Evolutionary conservation across 2,888 invertebrate species (phyloP).

Genomic region (Euplagia quadripunctaria): DNA sequence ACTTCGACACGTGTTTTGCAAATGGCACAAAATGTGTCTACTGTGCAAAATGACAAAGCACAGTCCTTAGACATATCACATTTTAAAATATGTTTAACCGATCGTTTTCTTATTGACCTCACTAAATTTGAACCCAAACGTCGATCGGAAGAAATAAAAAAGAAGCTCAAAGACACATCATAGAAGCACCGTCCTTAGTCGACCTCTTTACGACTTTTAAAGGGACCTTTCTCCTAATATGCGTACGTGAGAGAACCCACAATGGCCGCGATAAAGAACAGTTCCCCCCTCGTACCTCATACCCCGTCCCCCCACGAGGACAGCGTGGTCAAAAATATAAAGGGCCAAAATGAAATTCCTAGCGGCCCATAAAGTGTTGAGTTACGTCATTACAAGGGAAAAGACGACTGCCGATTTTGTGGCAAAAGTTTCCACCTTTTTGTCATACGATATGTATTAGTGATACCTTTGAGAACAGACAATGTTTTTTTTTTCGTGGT

Average conservation of each 20-base stretch:
- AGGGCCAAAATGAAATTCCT: constrained; percentile 82
- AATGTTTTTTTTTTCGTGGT: constrained; percentile 26
- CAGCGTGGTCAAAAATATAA: constrained; percentile 81
- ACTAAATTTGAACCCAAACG: constrained; percentile 46
- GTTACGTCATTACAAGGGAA: constrained; percentile 80
- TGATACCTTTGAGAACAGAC: constrained; percentile 42
- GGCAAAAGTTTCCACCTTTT: constrained; percentile 38
- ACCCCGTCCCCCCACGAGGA: constrained; percentile 41
- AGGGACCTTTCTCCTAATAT: constrained; percentile 75
- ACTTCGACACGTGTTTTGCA: neutral
- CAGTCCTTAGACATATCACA: neutral
- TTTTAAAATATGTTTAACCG: neutral
- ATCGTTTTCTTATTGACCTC: constrained; percentile 30
- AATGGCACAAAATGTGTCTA: too few relatives aligned
- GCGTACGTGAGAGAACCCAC: constrained; percentile 74
- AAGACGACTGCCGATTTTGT: constrained; percentile 58
- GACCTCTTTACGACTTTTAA: constrained; percentile 78
- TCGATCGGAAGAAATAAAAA: constrained; percentile 60
- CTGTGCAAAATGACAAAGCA: neutral
- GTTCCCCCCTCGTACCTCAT: constrained; percentile 29
- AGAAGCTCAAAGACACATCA: constrained; percentile 65
- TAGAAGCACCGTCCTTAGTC: constrained; percentile 67
- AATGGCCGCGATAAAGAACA: constrained; percentile 72
- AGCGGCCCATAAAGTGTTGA: constrained; percentile 80
- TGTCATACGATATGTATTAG: constrained; percentile 50